Conservation (phyloP, 2,888 invertebrate species). For the Limnephilus lunatus region DNA sequence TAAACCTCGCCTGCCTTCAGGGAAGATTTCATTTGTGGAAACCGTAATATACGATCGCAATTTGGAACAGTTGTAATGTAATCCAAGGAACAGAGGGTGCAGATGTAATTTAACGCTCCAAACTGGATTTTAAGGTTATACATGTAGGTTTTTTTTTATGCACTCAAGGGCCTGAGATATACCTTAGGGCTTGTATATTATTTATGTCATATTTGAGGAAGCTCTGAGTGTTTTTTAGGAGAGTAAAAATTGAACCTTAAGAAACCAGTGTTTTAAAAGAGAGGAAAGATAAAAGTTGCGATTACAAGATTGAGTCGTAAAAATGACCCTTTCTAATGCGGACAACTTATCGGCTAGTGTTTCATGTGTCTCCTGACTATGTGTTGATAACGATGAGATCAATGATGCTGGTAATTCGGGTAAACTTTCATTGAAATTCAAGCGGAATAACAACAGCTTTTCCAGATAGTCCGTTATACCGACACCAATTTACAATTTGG, state of each 20-base stretch:
- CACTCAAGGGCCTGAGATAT: neutral
- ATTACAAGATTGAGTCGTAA: no score
- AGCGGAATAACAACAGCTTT: neutral
- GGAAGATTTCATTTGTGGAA: conserved; percentile 37
- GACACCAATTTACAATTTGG: no score
- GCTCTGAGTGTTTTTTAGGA: neutral
- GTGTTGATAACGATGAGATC: neutral
- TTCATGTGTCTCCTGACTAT: no score
- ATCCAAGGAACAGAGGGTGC: conserved; percentile 17
- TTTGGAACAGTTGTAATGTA: conserved; percentile 11
- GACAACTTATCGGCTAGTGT: no score
- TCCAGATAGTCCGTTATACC: neutral
- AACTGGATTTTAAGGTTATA: neutral
- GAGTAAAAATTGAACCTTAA: neutral
- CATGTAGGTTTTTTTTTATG: neutral
- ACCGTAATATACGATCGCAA: conserved; percentile 39
- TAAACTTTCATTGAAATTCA: neutral
- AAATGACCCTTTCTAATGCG: no score
- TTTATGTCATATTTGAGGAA: no score
- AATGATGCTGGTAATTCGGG: neutral
- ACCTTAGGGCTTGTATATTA: neutral
- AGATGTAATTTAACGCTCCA: conserved; percentile 7
- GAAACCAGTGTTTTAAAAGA: neutral
- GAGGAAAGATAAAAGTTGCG: neutral
- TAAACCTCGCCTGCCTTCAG: neutral